Conservation (phyloP, 2,797 vertebrate genomes). For the Momotus momota region DNA sequence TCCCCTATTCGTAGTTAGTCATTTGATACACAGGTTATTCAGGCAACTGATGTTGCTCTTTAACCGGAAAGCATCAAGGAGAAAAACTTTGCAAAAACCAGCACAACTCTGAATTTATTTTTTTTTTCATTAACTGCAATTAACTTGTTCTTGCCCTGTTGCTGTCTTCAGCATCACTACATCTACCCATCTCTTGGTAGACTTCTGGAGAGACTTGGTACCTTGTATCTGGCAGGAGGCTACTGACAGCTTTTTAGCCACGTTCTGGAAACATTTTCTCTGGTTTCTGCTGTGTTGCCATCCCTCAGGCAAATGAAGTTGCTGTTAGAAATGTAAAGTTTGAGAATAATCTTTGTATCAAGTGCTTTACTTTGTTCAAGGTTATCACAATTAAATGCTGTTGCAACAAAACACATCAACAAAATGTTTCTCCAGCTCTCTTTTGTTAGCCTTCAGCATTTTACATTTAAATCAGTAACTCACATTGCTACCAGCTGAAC, state of each 20-base stretch:
- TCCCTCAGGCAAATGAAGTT: not conserved
- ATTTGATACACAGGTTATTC: not conserved
- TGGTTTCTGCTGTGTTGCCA: not conserved
- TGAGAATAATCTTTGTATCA: not conserved
- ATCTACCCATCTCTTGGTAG: not conserved
- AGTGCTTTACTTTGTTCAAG: not conserved
- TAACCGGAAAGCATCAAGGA: not conserved
- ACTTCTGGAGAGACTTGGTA: not conserved
- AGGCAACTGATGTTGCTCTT: not conserved
- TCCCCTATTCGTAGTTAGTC: not conserved
- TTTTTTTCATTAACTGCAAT: not conserved
- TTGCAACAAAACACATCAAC: not conserved
- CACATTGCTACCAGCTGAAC: not conserved
- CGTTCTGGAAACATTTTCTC: not conserved
- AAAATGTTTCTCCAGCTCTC: not conserved
- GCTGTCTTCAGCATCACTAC: not conserved
- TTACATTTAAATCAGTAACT: not conserved
- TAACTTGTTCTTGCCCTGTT: not conserved
- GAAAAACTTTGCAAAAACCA: not conserved
- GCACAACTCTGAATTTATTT: not conserved
- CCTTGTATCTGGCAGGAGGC: not conserved
- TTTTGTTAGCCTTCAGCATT: not conserved
- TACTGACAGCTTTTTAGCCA: accelerated
- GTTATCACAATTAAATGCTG: not conserved
- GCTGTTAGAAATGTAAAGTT: not conserved